A percentile compares a stretch with the other conserved stretches of the same genome.
Evolutionary conservation across 2,888 invertebrate species (phyloP).

Genomic region (Rotaria magnacalcarata): DNA sequence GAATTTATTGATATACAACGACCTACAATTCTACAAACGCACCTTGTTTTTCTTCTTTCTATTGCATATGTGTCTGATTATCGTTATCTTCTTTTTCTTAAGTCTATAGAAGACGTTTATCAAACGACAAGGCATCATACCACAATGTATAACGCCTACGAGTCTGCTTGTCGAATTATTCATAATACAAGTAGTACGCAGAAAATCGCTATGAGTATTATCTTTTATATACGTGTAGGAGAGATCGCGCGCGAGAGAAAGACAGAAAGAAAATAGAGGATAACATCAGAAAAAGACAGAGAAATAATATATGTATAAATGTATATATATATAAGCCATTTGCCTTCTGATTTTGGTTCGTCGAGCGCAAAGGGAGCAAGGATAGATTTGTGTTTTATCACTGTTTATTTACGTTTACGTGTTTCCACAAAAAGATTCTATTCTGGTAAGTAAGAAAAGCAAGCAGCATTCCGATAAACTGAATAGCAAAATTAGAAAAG

Average conservation of each 20-base stretch:
- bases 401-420: neutral
- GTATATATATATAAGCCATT: neutral
- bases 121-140: neutral
- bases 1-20: neutral
- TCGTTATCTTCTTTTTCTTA: neutral
- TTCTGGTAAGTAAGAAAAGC: neutral
- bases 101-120: neutral
- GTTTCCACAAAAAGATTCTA: neutral
- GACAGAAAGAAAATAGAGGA: neutral
- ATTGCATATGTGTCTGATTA: neutral
- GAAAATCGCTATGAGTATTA: neutral
- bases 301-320: neutral
- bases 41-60: neutral
- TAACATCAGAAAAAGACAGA: neutral
- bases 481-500: neutral
- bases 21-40: neutral
- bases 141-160: neutral
- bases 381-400: neutral
- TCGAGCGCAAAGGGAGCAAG: neutral
- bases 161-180: constrained; percentile 1
- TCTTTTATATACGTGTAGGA: neutral
- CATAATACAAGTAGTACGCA: neutral
- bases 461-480: neutral
- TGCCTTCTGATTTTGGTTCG: neutral
- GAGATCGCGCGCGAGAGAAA: neutral